These are phyloP conservation scores for Athalia cordata DNA, from an alignment of 2,888 invertebrate species.

Conservation along the genomic window DNA sequence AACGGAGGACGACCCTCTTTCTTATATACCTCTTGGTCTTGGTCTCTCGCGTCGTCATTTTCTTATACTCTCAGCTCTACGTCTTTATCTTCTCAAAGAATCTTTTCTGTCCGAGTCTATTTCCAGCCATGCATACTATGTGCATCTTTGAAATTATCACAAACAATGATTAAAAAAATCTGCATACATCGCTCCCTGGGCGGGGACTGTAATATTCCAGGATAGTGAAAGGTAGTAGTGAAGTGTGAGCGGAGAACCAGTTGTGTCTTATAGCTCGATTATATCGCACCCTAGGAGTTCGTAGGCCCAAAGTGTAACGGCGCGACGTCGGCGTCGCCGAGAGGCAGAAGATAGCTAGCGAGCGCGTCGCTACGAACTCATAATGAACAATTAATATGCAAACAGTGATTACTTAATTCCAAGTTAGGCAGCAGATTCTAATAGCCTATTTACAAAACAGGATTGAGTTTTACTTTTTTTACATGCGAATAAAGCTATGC, in stretches of 20 bases:
- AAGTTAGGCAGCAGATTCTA: slow-evolving; percentile 65
- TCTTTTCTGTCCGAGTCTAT: slow-evolving; percentile 9
- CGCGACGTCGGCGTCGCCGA: slow-evolving; percentile 8
- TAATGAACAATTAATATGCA: slow-evolving; percentile 73
- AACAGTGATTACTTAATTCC: slow-evolving; percentile 71
- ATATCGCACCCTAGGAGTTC: slow-evolving; percentile 20
- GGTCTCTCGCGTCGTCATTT: neutral
- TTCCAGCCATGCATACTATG: too few species aligned
- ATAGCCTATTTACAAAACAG: slow-evolving; percentile 60
- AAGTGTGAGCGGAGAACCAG: neutral
- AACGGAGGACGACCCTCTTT: slow-evolving; percentile 29
- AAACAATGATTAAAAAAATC: slow-evolving; percentile 54
- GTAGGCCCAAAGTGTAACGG: neutral
- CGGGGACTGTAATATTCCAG: neutral
- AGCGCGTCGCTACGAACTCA: slow-evolving; percentile 48
- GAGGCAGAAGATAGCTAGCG: slow-evolving; percentile 30
- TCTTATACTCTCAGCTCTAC: neutral
- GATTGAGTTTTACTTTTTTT: slow-evolving; percentile 48
- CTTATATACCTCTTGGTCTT: neutral
- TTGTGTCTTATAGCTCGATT: neutral
- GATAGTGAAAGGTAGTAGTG: too few species aligned
- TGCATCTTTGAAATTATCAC: slow-evolving; percentile 44
- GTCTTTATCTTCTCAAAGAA: slow-evolving; percentile 31
- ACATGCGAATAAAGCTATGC: slow-evolving; percentile 20
- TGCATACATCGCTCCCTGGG: slow-evolving; percentile 57